Percentiles rank a stretch among this genome's conserved stretches.
Conservation (phyloP, 2,888 invertebrate species). For the Chironomus riparius region DNA sequence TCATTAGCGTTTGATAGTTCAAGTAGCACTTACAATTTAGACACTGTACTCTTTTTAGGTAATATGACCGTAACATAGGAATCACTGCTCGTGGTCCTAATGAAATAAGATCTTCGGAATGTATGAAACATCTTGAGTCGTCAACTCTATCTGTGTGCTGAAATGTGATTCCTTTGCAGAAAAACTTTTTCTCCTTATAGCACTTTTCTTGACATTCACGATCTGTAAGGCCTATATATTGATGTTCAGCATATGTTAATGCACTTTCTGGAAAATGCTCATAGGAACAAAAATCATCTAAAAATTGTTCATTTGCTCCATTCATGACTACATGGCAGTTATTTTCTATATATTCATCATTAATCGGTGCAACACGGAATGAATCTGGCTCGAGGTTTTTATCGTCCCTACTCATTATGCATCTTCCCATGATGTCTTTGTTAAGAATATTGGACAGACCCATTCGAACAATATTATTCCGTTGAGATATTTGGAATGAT, state of each 20-base stretch:
- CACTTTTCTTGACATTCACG: constrained; percentile 54
- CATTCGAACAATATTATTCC: constrained; percentile 42
- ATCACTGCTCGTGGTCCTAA: constrained; percentile 63
- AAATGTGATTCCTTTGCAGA: constrained; percentile 61
- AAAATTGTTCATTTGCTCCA: constrained; percentile 10
- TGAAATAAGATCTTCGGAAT: constrained; percentile 74
- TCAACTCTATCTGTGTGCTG: constrained; percentile 32
- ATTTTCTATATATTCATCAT: constrained; percentile 76
- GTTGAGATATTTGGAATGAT: constrained; percentile 45
- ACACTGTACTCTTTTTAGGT: constrained; percentile 73
- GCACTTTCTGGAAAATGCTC: constrained; percentile 65
- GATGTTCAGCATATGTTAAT: constrained; percentile 49
- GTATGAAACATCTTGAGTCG: constrained; percentile 53
- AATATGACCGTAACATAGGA: constrained; percentile 51
- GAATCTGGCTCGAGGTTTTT: constrained; percentile 67
- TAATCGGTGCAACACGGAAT: constrained; percentile 63
- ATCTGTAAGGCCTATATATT: constrained; percentile 39
- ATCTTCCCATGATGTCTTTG: constrained; percentile 47
- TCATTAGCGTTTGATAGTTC: no score
- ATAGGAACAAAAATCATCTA: constrained; percentile 50
- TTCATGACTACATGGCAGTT: constrained; percentile 47
- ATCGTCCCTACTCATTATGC: constrained; percentile 62
- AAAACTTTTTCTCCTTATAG: constrained; percentile 53
- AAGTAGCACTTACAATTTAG: constrained; percentile 56
- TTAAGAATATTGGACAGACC: constrained; percentile 38